phyloP scores from a whole-genome alignment of 1,140 invertebrate genomes.

The Capitella teleta region DNA sequence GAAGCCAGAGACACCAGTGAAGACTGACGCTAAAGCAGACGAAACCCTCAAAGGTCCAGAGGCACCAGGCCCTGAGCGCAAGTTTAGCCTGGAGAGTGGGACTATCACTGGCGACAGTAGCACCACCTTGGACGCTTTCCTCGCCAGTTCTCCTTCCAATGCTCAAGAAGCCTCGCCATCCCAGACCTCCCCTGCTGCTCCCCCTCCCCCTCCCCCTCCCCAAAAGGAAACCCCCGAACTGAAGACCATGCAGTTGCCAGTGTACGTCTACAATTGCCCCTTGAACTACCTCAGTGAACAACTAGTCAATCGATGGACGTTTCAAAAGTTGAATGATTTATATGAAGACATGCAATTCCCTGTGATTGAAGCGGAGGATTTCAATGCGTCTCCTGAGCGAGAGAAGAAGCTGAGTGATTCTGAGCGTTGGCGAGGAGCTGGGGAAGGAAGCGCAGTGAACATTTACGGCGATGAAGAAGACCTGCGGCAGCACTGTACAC shows the following conservation, averaged over 20 bases:
- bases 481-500: conserved; percentile 51
- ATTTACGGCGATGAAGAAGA: conserved; percentile 13
- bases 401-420: background rate
- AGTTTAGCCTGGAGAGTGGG: background rate
- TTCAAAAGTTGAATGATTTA: conserved; percentile 28
- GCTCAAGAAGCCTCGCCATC: background rate
- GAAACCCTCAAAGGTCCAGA: background rate
- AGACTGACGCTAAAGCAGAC: background rate
- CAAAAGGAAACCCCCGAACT: too few relatives aligned
- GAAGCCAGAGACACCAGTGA: background rate
- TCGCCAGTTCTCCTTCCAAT: background rate
- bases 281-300: conserved; percentile 49
- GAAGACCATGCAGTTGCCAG: conserved; percentile 45
- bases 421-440: background rate
- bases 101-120: background rate
- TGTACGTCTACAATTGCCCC: conserved; percentile 61
- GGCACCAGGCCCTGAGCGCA: background rate
- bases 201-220: background rate
- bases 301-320: conserved; percentile 46
- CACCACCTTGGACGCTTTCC: background rate
- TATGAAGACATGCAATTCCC: conserved; percentile 37
- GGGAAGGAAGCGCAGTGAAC: background rate
- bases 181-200: background rate
- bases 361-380: too few relatives aligned
- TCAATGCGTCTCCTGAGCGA: too few relatives aligned